Conservation (phyloP, 2,888 invertebrate species). For the Cataglyphis livida region DNA sequence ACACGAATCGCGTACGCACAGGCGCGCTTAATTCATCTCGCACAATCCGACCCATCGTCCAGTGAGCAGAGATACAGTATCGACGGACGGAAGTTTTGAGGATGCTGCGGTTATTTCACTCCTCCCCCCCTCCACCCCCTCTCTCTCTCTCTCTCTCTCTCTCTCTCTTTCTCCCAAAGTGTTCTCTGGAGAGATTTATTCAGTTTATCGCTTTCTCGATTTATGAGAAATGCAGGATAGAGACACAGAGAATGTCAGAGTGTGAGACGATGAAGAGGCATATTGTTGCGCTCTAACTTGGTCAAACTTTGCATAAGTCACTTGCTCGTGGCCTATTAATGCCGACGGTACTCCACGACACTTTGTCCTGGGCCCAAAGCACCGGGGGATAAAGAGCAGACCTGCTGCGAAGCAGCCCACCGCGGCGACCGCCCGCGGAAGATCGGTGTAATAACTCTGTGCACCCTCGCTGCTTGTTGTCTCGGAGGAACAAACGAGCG, state of each 20-base stretch:
- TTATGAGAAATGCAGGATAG: not conserved
- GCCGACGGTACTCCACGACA: slow-evolving; percentile 32
- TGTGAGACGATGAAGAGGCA: slow-evolving; percentile 39
- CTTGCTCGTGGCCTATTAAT: slow-evolving; percentile 65
- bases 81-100: slow-evolving; percentile 50
- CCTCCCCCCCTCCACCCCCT: not conserved
- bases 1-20: slow-evolving; percentile 36
- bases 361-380: slow-evolving; percentile 44
- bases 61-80: slow-evolving; percentile 35
- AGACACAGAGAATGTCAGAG: slow-evolving; percentile 15
- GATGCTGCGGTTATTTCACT: slow-evolving; percentile 32
- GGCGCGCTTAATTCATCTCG: slow-evolving; percentile 51
- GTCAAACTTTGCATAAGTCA: slow-evolving; percentile 65
- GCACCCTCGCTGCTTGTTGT: slow-evolving; percentile 34
- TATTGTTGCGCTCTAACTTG: slow-evolving; percentile 61
- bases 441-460: slow-evolving; percentile 57
- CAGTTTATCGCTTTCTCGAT: slow-evolving; percentile 8
- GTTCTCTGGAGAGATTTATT: slow-evolving; percentile 66
- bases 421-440: slow-evolving; percentile 45
- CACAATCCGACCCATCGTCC: slow-evolving; percentile 18
- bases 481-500: slow-evolving; percentile 56
- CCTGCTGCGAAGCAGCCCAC: slow-evolving; percentile 39
- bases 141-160: not conserved
- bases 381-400: slow-evolving; percentile 3
- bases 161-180: slow-evolving; percentile 43